These are phyloP conservation scores for Polypedilum pembai DNA, from an alignment of 1,140 invertebrate genomes.

Conservation along the genomic window DNA sequence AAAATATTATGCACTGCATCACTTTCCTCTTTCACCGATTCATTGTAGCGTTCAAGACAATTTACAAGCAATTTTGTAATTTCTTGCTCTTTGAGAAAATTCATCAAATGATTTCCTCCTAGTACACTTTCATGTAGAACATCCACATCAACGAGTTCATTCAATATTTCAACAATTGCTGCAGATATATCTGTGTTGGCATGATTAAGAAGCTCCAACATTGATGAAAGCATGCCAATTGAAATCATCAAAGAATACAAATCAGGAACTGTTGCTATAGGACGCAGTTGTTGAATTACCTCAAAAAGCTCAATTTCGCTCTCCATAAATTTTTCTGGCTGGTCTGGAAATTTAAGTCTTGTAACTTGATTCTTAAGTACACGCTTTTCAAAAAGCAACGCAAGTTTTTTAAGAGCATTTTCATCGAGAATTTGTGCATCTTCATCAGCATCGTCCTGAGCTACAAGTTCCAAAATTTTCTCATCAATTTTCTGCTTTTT, in stretches of 20 bases:
- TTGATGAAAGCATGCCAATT: constrained; percentile 74
- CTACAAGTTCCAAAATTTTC: constrained; percentile 69
- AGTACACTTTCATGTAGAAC: constrained; percentile 85
- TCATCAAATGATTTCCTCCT: constrained; percentile 68
- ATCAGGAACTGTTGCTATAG: constrained; percentile 90
- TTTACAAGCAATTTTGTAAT: constrained; percentile 87
- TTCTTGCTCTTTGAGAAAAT: constrained; percentile 77
- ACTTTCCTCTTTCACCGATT: constrained; percentile 86
- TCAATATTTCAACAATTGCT: constrained; percentile 68
- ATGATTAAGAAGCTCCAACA: constrained; percentile 90
- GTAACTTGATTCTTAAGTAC: constrained; percentile 94
- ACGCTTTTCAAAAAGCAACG: constrained; percentile 89
- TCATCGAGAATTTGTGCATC: constrained; percentile 80
- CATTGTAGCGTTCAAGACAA: constrained; percentile 80
- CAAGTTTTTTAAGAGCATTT: constrained; percentile 75
- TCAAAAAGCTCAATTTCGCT: constrained; percentile 94
- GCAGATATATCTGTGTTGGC: constrained; percentile 94
- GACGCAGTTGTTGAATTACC: constrained; percentile 86
- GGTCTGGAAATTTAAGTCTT: constrained; percentile 96
- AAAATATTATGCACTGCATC: constrained; percentile 96
- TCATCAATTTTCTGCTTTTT: constrained; percentile 60
- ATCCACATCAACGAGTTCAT: constrained; percentile 95
- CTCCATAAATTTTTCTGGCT: constrained; percentile 98
- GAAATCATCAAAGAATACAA: constrained; percentile 89
- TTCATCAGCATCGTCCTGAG: constrained; percentile 70